Base-by-base conservation (phyloP, 1,140 invertebrate genomes). In the Protaetia brevitarsis region DNA sequence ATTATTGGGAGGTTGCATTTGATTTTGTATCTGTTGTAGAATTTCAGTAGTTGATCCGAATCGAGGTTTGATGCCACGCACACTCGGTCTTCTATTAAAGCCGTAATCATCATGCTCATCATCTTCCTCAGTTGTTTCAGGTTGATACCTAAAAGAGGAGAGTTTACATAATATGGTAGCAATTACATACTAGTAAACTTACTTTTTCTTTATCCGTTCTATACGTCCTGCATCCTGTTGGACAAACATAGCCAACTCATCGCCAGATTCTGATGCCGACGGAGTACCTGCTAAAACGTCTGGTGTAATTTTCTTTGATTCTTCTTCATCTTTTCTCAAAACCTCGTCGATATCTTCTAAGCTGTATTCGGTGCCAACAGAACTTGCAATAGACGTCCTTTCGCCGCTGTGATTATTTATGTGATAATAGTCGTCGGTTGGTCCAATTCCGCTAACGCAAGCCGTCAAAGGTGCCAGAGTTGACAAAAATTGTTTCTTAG, bases 91-190 rank as follows among this genome's bases (percentile, higher is more conserved):
- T n/a, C 90, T 82, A 72, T 92, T 90, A 76, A 96, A 95, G 3
- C 92, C 93, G 68, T 95, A 94, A 72, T 94, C 92, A 68, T 94
- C 93, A 67, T 92, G 85, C 72, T 94, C 92, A 64, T 92, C 88
- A 64, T 89, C 90, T 11, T 90, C 89, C 27, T 87, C 85, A 16
- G 86, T 86, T 65, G 80, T 82, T 66, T 78, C 79, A 29, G 66
- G 66, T 78, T 80, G 80, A 80, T 83, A 69, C 76, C 80, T 75
- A 58, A 58, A 71, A 67, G 31, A 56, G 34, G 59, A 56, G 13
- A 31, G 30, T 63, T 59, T 19, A 36, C n/a, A 26, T 28, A 13
- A 4, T 29, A 8, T 31, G 16, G 11, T 36, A 34, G 7, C 26
- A 21, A 7, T n/a, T n/a, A n/a, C n/a, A n/a, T 2, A 19, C 3